These are phyloP conservation scores for Cinara cedri DNA, from an alignment of 2,888 invertebrate genomes.

Conservation along the genomic window DNA sequence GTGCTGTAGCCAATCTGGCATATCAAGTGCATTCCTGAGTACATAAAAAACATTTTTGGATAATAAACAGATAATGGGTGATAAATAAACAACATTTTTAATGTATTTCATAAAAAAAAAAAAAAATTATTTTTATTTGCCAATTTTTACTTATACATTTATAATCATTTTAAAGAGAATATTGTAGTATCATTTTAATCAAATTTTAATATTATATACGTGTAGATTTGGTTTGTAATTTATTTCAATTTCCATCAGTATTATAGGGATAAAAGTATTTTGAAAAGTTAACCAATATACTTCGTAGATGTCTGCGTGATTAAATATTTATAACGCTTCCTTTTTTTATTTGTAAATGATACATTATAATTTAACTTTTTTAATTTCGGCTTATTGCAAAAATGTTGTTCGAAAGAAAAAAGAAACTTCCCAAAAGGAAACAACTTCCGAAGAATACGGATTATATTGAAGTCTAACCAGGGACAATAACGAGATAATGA, in stretches of 20 bases:
- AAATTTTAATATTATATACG: no score
- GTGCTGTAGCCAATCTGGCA: no score
- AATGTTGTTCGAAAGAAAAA: constrained; percentile 10
- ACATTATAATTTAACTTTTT: constrained; percentile 44
- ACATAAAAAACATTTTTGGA: no score
- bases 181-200: neutral
- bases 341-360: constrained; percentile 19
- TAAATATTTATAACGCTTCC: constrained; percentile 43
- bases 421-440: neutral
- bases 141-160: neutral
- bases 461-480: constrained; percentile 11
- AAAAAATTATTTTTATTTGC: neutral
- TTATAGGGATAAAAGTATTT: neutral
- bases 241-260: neutral
- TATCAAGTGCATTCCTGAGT: no score
- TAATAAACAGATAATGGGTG: no score
- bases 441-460: neutral
- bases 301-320: constrained; percentile 11
- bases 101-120: neutral
- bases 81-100: no score
- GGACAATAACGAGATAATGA: constrained; percentile 16
- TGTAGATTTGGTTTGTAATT: neutral
- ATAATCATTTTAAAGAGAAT: constrained; percentile 9
- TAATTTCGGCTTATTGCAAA: constrained; percentile 34
- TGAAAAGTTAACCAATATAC: constrained; percentile 6